Percentiles rank a stretch among this genome's conserved stretches.
phyloP scores from a whole-genome alignment of 2,888 invertebrate genomes.

The Brenthis ino region DNA sequence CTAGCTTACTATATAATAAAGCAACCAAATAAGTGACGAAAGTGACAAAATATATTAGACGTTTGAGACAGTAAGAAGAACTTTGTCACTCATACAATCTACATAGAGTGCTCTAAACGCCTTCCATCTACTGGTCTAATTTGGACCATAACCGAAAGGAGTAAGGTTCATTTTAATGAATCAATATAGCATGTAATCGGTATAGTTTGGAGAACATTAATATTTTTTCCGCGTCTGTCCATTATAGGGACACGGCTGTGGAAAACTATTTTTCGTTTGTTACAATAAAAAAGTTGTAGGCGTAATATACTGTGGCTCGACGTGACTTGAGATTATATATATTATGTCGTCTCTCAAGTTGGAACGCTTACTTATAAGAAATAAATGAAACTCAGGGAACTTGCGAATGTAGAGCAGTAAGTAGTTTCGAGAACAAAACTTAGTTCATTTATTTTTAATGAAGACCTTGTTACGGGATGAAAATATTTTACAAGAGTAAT shows the following conservation, averaged over 20 bases:
- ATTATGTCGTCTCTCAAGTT: neutral
- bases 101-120: slow-evolving; percentile 1
- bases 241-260: slow-evolving; percentile 35
- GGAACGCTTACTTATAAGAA: neutral
- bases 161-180: slow-evolving; percentile 16
- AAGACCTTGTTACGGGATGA: too few relatives aligned
- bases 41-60: slow-evolving; percentile 27
- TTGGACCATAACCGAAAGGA: neutral
- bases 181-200: slow-evolving; percentile 19
- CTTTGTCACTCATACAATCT: slow-evolving; percentile 16
- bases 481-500: too few relatives aligned
- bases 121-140: neutral
- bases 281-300: slow-evolving; percentile 38
- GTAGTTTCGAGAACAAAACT: too few relatives aligned
- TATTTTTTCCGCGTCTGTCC: slow-evolving; percentile 39
- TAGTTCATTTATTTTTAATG: too few relatives aligned
- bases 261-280: slow-evolving; percentile 39
- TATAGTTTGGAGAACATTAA: slow-evolving; percentile 30
- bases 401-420: too few relatives aligned
- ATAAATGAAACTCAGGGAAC: neutral
- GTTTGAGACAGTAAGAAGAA: slow-evolving; percentile 23
- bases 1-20: slow-evolving; percentile 4
- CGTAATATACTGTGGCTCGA: slow-evolving; percentile 36
- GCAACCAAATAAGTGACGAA: slow-evolving; percentile 25
- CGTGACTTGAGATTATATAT: slow-evolving; percentile 35